Evolutionary conservation across 2,888 invertebrate species (phyloP).

Genomic region (Chorisops tibialis): DNA sequence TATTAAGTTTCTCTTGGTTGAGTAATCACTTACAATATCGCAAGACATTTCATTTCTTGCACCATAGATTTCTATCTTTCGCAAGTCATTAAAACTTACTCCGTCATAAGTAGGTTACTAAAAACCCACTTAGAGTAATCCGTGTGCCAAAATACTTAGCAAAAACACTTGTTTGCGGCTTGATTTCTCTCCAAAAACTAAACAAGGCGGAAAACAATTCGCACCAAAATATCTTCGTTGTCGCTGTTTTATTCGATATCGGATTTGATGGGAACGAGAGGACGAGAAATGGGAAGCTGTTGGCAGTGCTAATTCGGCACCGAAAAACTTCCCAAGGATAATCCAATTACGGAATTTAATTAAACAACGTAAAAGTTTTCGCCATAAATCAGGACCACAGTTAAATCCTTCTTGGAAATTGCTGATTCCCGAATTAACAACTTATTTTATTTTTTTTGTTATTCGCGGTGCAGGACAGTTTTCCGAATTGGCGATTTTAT

Average conservation of each 20-base stretch:
- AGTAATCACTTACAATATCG: too few species aligned
- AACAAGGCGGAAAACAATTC: constrained; percentile 17
- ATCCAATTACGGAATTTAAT: constrained; percentile 26
- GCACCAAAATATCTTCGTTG: neutral
- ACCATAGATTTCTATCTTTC: constrained; percentile 10
- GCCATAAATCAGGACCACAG: constrained; percentile 12
- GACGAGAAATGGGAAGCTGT: neutral
- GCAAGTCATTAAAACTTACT: constrained; percentile 9
- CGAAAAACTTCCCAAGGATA: constrained; percentile 11
- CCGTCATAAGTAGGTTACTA: constrained; percentile 4
- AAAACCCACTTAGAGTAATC: constrained; percentile 13
- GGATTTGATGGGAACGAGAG: neutral
- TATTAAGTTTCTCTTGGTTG: too few species aligned
- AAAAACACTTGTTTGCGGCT: constrained; percentile 18
- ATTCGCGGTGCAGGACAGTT: too few species aligned
- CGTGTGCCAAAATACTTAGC: constrained; percentile 6
- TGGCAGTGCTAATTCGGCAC: constrained; percentile 21
- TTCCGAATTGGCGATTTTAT: too few species aligned
- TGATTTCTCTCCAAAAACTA: constrained; percentile 3
- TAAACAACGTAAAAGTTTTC: constrained; percentile 23
- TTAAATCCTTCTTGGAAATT: constrained; percentile 11
- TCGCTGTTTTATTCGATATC: neutral
- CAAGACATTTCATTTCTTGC: too few species aligned
- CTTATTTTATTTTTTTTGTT: neutral
- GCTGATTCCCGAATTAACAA: constrained; percentile 7